Evolutionary conservation across 92 coral and sea anemone species (phyloP), one percentile per base, ranked within the genome.

Genomic region (Porites cylindrica): DNA sequence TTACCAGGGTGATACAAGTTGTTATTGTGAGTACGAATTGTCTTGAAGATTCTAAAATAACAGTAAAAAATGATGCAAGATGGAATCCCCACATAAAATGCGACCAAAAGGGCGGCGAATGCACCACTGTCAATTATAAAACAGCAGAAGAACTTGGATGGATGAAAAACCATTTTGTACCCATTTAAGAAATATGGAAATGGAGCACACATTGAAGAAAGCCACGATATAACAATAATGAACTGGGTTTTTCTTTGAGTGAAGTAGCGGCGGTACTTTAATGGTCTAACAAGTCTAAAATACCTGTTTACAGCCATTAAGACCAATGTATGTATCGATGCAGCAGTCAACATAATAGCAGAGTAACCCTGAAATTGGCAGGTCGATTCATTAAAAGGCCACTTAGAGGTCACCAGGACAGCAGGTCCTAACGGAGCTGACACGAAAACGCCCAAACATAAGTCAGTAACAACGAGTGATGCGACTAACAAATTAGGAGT

Each of bases 111-210:
- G 2, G 89, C 61, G 13, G 17, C 16, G 61, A 56, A 56, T 56
- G 61, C 12, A 56, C 61, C 61, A 14, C 61, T 56, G 12, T 56
- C 14, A 14, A 56, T 56, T 56, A 10, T 11, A 56, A 56, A 14
- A 56, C 16, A 56, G 61, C 95, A 82, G 82, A 88, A 84, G 69
- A 82, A 88, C 72, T 91, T 91, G 11, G 86, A 78, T 5, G 94
- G 95, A 73, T 85, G 84, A 53, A 92, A 92, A 9, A 92, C 84
- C 82, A 92, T 84, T 67, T 73, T 77, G 72, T 88, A 60, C 9
- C 94, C 94, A 11, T 89, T 54, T 4, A 86, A 20, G 8, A 91
- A 74, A 66, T 91, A 91, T 18, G 92, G 94, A 14, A 61, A 66
- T 7, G 90, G 79, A 9, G 89, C 87, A 26, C 88, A 78, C n/a